Evolutionary conservation across 2,797 vertebrate genomes (phyloP), one percentile per base, ranked within the genome.

Genomic region (Hemitrygon akajei): DNA sequence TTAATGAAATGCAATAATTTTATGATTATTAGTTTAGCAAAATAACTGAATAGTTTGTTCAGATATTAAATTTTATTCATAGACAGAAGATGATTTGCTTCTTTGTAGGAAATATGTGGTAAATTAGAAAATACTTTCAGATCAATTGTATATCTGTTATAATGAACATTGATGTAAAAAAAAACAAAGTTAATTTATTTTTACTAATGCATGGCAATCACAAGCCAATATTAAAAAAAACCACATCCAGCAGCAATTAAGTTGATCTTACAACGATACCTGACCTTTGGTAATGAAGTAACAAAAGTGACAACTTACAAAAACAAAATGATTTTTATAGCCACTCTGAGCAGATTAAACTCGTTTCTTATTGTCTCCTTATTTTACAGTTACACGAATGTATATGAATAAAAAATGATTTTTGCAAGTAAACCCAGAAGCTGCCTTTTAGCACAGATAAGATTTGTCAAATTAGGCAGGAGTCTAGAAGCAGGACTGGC

Each of bases 181-280:
- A 66, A 22, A 47, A 47, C 69, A 60, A 69, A n/a, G 66, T 25
- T 75, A 92, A 92, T 92, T 56, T 75, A 73, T 75, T 92, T 75
- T 92, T 92, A 16, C 91, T 75, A 91, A 71, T 69, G 63, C 37
- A 75, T 27, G 25, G 40, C 69, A 92, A 92, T 92, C 91, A 92
- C 95, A 95, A 96, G 94, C 95, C 95, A 95, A 96, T 96, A 94
- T 96, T n/a, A n/a, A 47, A 95, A 96, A 96, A 96, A 96, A 96
- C 95, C 95, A 96, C 96, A 96, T 96, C 96, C 94, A 95, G 95
- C 95, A 96, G 96, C 95, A 96, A 96, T 96, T 95, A 95, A 95
- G 95, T 95, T 96, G 96, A 96, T 95, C 96, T 95, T 95, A 96
- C 77, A 0, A 95, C 95, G 95, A 96, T 95, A 96, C 95, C 94